Conservation (phyloP, 1,140 invertebrate species). For the Drosophila pallidifrons region DNA sequence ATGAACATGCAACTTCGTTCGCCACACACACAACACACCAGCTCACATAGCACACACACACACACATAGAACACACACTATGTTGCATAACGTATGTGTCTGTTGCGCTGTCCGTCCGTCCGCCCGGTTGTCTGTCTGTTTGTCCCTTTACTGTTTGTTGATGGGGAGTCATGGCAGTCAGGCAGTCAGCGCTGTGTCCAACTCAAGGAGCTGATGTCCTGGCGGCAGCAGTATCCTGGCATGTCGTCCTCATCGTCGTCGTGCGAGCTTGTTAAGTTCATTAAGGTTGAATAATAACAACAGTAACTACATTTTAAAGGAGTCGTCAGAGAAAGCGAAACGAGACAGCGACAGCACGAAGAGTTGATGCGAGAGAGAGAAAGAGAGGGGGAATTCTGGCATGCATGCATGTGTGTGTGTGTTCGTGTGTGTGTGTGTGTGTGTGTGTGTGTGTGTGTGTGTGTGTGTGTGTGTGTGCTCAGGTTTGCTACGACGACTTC, state of each 20-base stretch:
- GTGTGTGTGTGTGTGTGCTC: constrained; percentile 18
- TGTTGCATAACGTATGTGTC: constrained; percentile 40
- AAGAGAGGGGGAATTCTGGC: background rate
- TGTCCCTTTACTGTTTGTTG: constrained; percentile 34
- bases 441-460: constrained; percentile 12
- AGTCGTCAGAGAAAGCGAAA: constrained; percentile 57
- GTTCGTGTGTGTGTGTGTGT: constrained; percentile 3
- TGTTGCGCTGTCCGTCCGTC: constrained; percentile 27
- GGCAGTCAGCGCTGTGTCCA: constrained; percentile 27
- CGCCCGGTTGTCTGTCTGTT: background rate
- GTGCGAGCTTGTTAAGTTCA: constrained; percentile 81
- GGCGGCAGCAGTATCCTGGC: constrained; percentile 42
- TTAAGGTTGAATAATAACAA: constrained; percentile 83
- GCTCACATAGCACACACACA: too few species aligned
- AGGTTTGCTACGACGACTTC: constrained; percentile 49
- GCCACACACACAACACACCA: constrained; percentile 37
- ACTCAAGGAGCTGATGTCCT: constrained; percentile 42
- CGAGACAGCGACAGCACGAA: background rate
- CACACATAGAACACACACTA: background rate
- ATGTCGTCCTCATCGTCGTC: constrained; percentile 23
- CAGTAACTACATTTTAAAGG: constrained; percentile 82
- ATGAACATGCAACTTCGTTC: constrained; percentile 69
- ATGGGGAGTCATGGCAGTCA: constrained; percentile 7
- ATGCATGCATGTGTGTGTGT: constrained; percentile 20
- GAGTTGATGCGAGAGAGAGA: background rate